Conservation (phyloP, 2,888 invertebrate genomes). For the Polymixis flavicincta region DNA sequence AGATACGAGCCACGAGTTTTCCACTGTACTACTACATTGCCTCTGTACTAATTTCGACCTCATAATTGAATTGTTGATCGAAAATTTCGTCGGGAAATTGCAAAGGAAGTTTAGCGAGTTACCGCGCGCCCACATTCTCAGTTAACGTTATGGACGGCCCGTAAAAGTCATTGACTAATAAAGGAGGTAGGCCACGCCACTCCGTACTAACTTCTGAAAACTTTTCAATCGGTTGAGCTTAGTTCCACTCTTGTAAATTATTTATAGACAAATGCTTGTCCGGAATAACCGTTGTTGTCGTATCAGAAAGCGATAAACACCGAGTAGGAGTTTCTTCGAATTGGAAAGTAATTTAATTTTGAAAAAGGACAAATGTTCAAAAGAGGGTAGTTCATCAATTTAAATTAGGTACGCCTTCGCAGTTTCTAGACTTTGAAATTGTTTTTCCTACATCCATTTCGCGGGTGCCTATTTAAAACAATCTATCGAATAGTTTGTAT, state of each 20-base stretch:
- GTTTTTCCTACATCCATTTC: slow-evolving; percentile 13
- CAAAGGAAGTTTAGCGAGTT: slow-evolving; percentile 52
- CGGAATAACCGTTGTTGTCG: slow-evolving; percentile 30
- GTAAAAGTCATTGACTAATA: slow-evolving; percentile 32
- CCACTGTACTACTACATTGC: no score
- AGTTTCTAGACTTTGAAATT: slow-evolving; percentile 27
- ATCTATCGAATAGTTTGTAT: not conserved
- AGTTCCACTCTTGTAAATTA: slow-evolving; percentile 30
- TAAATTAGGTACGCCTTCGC: slow-evolving; percentile 37
- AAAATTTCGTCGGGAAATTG: slow-evolving; percentile 49
- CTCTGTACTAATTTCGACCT: slow-evolving; percentile 20
- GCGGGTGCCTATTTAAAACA: not conserved
- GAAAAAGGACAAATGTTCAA: slow-evolving; percentile 27
- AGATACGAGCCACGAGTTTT: not conserved
- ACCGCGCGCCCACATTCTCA: slow-evolving; percentile 37
- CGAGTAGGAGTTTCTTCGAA: slow-evolving; percentile 36
- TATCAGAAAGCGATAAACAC: slow-evolving; percentile 43
- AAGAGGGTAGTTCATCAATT: slow-evolving; percentile 36
- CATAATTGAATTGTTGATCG: slow-evolving; percentile 41
- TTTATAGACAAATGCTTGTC: slow-evolving; percentile 41
- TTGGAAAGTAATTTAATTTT: slow-evolving; percentile 45
- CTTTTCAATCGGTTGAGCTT: slow-evolving; percentile 32
- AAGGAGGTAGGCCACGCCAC: slow-evolving; percentile 6
- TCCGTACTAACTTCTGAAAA: slow-evolving; percentile 32
- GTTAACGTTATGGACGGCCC: slow-evolving; percentile 17